Conservation (phyloP, 92 coral and sea anemone species). For the Palythoa grandis region DNA sequence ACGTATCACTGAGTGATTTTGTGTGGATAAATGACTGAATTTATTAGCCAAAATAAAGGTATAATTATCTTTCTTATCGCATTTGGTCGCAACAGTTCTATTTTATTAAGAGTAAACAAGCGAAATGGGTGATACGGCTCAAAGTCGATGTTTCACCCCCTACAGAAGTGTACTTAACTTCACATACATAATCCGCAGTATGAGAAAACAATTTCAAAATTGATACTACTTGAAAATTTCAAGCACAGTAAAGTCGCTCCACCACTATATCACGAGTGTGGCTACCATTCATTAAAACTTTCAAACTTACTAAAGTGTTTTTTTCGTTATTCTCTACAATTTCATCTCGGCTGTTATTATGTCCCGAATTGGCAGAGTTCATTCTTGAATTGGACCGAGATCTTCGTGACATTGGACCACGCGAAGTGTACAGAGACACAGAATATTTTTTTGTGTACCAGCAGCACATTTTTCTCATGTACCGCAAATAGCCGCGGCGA, state of each 20-base stretch:
- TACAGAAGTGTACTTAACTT: not conserved
- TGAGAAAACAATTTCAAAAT: not conserved
- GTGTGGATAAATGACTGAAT: not conserved
- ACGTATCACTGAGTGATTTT: not conserved
- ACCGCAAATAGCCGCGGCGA: conserved; percentile 69
- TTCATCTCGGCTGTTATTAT: not conserved
- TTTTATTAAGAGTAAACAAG: not conserved
- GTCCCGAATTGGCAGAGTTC: not conserved
- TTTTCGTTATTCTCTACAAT: not conserved
- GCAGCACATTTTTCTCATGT: conserved; percentile 30
- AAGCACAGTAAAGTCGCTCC: conserved; percentile 11
- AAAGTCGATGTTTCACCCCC: not conserved
- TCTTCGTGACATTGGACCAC: not conserved
- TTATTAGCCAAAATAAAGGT: not conserved
- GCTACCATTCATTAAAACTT: not conserved
- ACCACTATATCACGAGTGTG: not conserved
- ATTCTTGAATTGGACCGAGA: conserved; percentile 11
- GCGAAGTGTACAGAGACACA: not conserved
- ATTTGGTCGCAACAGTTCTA: not conserved
- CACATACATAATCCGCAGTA: not conserved
- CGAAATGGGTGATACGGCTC: not conserved
- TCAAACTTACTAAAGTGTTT: not conserved
- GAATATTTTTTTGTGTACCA: conserved; percentile 13
- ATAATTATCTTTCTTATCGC: not conserved
- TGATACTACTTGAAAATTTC: not conserved